Evolutionary conservation across 1,140 invertebrate genomes (phyloP).

Genomic region (Luehdorfia chinensis): DNA sequence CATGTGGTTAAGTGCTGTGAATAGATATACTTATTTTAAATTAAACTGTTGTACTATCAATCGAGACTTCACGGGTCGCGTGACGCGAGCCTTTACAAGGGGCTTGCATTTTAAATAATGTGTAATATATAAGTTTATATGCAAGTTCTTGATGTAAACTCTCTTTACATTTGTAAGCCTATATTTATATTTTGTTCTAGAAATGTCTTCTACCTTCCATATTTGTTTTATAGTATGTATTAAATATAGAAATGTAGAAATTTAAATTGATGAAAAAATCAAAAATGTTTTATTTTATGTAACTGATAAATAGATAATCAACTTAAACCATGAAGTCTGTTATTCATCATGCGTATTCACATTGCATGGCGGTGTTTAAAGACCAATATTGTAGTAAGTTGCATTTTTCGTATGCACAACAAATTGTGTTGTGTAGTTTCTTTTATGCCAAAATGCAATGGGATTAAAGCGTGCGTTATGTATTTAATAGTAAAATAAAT

Average conservation of each 20-base stretch:
- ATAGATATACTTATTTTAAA: constrained; percentile 72
- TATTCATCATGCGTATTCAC: constrained; percentile 45
- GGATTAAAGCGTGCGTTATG: constrained; percentile 43
- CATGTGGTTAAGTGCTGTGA: constrained; percentile 75
- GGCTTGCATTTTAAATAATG: constrained; percentile 69
- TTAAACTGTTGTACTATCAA: constrained; percentile 72
- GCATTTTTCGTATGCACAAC: constrained; percentile 15
- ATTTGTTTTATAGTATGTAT: constrained; percentile 72
- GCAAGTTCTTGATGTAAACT: constrained; percentile 71
- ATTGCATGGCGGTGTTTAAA: constrained; percentile 39
- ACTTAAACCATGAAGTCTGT: constrained; percentile 65
- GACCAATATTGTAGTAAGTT: constrained; percentile 16
- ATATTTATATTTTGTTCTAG: constrained; percentile 73
- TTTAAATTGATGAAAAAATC: constrained; percentile 57
- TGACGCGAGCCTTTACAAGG: constrained; percentile 50
- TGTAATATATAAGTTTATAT: constrained; percentile 70
- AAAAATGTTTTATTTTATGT: constrained; percentile 57
- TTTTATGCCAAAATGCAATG: constrained; percentile 41
- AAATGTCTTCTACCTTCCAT: constrained; percentile 61
- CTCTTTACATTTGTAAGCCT: constrained; percentile 74
- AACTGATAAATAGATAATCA: constrained; percentile 62
- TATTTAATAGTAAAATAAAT: constrained; percentile 70
- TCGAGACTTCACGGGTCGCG: constrained; percentile 52
- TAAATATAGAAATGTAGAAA: constrained; percentile 59
- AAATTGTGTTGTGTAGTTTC: not conserved